Evolutionary conservation across 2,113 vertebrate genomes (phyloP), one percentile per base, ranked within the genome.

Genomic region (Spheniscus mendiculus): DNA sequence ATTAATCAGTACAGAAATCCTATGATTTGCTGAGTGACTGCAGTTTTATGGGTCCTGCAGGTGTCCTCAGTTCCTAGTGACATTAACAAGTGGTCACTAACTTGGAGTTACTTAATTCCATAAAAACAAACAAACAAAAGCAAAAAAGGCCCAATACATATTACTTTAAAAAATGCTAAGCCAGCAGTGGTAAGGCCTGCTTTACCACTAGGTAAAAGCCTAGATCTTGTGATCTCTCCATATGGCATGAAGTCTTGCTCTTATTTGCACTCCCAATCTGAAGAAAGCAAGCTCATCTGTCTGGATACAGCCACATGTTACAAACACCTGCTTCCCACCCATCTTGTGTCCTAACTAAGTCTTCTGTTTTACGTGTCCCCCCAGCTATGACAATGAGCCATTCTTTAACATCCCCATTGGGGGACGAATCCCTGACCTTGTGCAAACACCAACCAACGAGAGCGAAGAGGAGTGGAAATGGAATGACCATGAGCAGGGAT

Each of bases 331-430:
- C 17, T 56, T 74, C 5, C 29, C 79, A 70, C 11, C 11, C 29
- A 63, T 8, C 42, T 34, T 1, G 1, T 50, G 23, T 26, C 44
- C 50, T 94, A 72, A 96, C 5, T 3, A 27, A 34, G 18, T 12
- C 49, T 84, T 78, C 22, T 74, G 45, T 42, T 82, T 63, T 89
- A 0, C 80, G n/a, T 90, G 61, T 66, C 59, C 91, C 69, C 50
- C 42, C 96, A 99, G 98, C 84, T 97, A 98, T 58, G 93, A 97
- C 79, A 98, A 97, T 12, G 97, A 98, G 53, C 98, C 98, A 22
- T 97, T 98, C 78, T 97, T 98, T 67, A 97, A 98, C 62, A 96
- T 99, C 88, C 98, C 99, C 25, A 94, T 99, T 13, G 99, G 99
- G 86, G 99, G 99, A 27, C 98, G 97, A 90, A 98, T 99, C 65